A percentile compares a stretch with the other conserved stretches of the same genome.
Evolutionary conservation across 2,888 invertebrate species (phyloP).

Genomic region (Metacarcinus magister): DNA sequence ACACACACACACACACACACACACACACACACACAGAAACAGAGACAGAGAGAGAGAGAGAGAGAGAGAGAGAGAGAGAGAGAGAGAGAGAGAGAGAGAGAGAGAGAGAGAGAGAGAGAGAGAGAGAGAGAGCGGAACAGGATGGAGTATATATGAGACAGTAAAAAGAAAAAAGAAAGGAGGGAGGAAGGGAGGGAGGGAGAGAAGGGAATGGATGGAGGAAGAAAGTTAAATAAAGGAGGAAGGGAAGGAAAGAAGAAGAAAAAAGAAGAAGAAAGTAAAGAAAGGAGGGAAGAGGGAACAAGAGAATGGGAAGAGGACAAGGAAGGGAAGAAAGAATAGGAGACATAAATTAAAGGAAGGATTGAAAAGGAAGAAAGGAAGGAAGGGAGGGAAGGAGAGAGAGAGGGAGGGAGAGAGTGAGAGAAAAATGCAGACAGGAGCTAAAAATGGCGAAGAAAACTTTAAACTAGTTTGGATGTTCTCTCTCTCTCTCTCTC

Average conservation of each 20-base stretch:
- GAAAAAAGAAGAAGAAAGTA: background rate
- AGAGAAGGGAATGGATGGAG: background rate
- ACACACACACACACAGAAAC: background rate
- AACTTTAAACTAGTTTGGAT: background rate
- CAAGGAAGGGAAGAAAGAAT: too few relatives aligned
- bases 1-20: slow-evolving; percentile 18
- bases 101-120: slow-evolving; percentile 43
- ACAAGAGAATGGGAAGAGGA: too few relatives aligned
- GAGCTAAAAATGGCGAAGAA: background rate
- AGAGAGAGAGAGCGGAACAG: background rate
- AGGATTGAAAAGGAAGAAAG: background rate
- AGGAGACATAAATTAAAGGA: too few relatives aligned
- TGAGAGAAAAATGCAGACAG: background rate
- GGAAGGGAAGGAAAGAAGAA: background rate
- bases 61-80: background rate
- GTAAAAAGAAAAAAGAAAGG: background rate
- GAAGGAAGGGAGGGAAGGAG: background rate
- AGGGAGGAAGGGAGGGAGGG: too few relatives aligned
- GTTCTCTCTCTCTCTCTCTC: background rate
- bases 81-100: slow-evolving; percentile 21
- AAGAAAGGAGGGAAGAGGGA: too few relatives aligned
- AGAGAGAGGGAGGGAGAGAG: background rate
- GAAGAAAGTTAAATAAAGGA: background rate
- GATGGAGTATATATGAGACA: background rate
- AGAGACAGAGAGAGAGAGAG: background rate